Base-by-base conservation (phyloP, 2,113 vertebrate genomes). In the Leptobrachium leishanense region DNA sequence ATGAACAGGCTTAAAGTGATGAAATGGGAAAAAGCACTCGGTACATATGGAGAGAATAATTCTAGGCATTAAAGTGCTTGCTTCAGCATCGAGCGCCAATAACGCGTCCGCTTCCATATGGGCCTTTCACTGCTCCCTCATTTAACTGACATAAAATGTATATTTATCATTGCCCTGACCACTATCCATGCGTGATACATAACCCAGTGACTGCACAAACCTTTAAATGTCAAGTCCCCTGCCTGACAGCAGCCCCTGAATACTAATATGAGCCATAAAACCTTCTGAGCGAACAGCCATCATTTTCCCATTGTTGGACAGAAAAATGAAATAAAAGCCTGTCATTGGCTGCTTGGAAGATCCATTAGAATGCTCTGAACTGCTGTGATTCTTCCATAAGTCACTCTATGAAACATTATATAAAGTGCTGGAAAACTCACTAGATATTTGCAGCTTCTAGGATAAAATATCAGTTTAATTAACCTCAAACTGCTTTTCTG, bases 181-280 rank as follows among this genome's bases (percentile, higher is more conserved):
- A 39, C 54, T 9, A 44, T 53, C 20, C 75, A 69, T 59, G 66
- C 15, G 66, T 13, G 64, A 67, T 76, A 13, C 8, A 68, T 43
- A 4, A 44, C 11, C 0, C n/a, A 68, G 55, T 43, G 46, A 57
- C 39, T 5, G 65, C 75, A 39, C 65, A 68, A 59, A 76, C 75
- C 65, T 59, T 59, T 62, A 77, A 77, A 77, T 77, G 66, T 77
- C 75, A 76, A 15, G 10, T 62, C 10, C 20, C 1, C 41, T 12
- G 75, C 43, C n/a, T 44, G 54, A 43, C 5, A 39, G 1, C 20
- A 40, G 5, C 31, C 15, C 10, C 10, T n/a, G 72, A 20, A 63
- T 44, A 20, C 42, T 43, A 63, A 74, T 31, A 20, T 41, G 50
- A 59, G 71, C 40, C 3, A 15, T 15, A 13, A 4, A 59, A 12